A percentile compares a stretch with the other conserved stretches of the same genome.
Conservation (phyloP, 2,888 invertebrate genomes). For the Pilophorus perplexus region DNA sequence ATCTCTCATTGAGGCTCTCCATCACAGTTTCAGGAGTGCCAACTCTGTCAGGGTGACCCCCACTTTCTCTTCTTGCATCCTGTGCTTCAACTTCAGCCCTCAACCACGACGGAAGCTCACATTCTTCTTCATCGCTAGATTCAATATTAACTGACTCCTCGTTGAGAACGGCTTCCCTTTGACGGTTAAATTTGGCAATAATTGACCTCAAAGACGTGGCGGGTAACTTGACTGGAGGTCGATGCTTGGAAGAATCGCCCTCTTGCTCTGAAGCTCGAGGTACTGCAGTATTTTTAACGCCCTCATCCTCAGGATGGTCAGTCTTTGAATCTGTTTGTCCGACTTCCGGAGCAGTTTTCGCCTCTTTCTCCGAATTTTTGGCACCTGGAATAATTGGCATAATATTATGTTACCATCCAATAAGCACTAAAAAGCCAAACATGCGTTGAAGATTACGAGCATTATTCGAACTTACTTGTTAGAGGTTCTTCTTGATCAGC, state of each 20-base stretch:
- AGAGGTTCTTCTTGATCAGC: too few relatives aligned
- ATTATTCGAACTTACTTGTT: too few relatives aligned
- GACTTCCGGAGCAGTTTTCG: too few relatives aligned
- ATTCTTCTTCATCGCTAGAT: neutral
- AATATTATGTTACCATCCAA: too few relatives aligned
- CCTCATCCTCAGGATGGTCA: too few relatives aligned
- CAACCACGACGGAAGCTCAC: conserved; percentile 13
- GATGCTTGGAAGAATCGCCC: neutral
- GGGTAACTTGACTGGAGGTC: neutral
- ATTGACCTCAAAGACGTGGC: conserved; percentile 11
- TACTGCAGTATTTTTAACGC: too few relatives aligned
- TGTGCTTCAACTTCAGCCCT: neutral
- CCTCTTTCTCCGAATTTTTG: too few relatives aligned
- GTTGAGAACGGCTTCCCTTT: conserved; percentile 5
- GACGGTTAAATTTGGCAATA: neutral
- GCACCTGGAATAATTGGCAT: too few relatives aligned
- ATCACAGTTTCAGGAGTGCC: conserved; percentile 23
- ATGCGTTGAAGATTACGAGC: too few relatives aligned
- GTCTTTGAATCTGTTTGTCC: too few relatives aligned
- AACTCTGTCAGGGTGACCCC: neutral
- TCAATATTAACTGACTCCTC: neutral
- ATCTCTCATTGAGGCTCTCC: neutral
- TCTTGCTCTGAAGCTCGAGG: too few relatives aligned
- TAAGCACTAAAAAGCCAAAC: too few relatives aligned
- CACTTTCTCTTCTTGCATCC: neutral